Conservation (phyloP, 2,797 vertebrate species). For the Malurus leucopterus region DNA sequence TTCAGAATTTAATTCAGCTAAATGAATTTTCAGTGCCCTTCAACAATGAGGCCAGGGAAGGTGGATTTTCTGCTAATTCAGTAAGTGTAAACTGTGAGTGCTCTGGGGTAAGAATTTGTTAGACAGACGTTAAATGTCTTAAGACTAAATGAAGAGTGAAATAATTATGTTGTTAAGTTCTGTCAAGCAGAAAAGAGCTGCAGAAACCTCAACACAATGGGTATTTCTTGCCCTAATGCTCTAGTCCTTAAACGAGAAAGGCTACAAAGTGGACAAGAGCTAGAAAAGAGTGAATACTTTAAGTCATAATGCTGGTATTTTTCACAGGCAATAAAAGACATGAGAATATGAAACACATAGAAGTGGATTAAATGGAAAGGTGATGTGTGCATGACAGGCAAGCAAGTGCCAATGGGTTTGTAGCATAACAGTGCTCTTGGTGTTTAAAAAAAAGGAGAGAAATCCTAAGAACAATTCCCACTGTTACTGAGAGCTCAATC, state of each 20-base stretch:
- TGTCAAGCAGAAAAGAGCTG: background rate
- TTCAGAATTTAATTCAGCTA: conserved; percentile 30
- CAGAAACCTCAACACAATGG: background rate
- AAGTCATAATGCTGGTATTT: background rate
- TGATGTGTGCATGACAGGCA: background rate
- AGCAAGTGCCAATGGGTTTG: background rate
- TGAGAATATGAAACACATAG: conserved; percentile 38
- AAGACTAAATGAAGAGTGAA: conserved; percentile 33
- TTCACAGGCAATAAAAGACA: conserved; percentile 33
- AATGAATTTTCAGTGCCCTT: conserved; percentile 25
- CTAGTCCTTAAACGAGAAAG: background rate
- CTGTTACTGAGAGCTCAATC: background rate
- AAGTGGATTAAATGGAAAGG: background rate
- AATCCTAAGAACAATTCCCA: background rate
- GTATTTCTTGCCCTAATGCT: background rate
- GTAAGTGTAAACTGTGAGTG: background rate
- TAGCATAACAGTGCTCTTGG: background rate
- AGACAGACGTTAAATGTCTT: conserved; percentile 24
- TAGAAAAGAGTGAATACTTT: background rate
- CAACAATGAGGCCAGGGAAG: background rate
- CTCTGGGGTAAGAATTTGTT: conserved; percentile 5
- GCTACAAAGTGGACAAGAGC: background rate
- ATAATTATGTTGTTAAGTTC: conserved; percentile 6
- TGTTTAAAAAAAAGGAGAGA: background rate
- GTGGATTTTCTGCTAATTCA: conserved; percentile 31